Evolutionary conservation across 2,113 vertebrate genomes (phyloP), one percentile per base, ranked within the genome.

Genomic region (Muntiacus muntjak): DNA sequence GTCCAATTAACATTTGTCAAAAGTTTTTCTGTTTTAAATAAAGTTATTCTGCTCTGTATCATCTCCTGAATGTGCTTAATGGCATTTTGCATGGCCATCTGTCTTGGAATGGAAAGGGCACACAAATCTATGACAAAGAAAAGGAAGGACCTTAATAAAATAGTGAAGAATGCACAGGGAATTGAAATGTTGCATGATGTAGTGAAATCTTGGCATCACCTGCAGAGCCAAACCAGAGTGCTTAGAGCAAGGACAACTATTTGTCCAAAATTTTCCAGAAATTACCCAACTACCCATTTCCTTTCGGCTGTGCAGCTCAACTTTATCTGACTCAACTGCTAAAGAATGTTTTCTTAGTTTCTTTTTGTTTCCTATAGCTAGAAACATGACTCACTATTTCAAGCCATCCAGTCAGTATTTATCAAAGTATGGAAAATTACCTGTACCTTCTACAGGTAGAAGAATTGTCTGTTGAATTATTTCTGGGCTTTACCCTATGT

Each of bases 1-100:
- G 58, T 85, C 98, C 98, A 98, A 58, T 98, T 95, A 82, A 98
- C 96, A 82, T 97, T 98, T 36, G 98, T 97, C 93, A 98, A 95
- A 67, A 96, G 64, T 89, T 98, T 98, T 94, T 98, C 97, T 28
- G 96, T 97, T 76, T 98, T 98, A 93, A 33, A 97, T 58, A 98
- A 95, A 12, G 43, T 97, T 30, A 98, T 98, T 2, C 94, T 93
- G 79, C 97, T 98, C 55, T 45, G 19, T 82, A 97, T 89, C 15
- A 97, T 97, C 64, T 97, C 83, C 45, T 97, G 95, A 45, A 98
- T 98, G 95, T 98, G 98, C 13, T 89, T 36, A 36, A 96, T 96
- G 84, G n/a, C 87, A 52, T 95, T 98, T 47, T 78, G 89, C 79
- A 98, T 93, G 26, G 87, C 95, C 71, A 97, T 97, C 87, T 98